phyloP scores from a whole-genome alignment of 2,797 vertebrate species.

The Sitta carolinensis region DNA sequence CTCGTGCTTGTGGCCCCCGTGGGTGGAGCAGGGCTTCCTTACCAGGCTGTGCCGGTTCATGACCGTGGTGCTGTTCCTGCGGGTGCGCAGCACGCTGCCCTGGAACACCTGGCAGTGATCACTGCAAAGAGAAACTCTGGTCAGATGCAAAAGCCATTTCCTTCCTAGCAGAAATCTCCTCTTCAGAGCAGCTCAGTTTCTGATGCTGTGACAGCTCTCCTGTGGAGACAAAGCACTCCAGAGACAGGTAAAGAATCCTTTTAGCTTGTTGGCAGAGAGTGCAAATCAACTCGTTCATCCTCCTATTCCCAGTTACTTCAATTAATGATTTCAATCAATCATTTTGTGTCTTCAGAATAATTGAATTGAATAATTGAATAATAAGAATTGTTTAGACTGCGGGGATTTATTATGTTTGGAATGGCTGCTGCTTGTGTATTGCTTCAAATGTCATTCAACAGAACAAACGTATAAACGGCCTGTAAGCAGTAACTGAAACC shows the following conservation, averaged over 20 bases:
- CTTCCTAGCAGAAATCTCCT: neutral
- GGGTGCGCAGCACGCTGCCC: conserved; percentile 79
- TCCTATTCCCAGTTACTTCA: neutral
- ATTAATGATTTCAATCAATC: conserved; percentile 4
- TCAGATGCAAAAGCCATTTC: conserved; percentile 36
- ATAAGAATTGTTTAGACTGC: neutral
- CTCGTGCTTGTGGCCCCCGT: neutral
- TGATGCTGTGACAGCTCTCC: neutral
- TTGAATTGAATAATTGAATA: neutral
- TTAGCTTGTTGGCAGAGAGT: neutral
- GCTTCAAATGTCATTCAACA: neutral
- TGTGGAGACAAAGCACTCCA: neutral
- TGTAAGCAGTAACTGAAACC: neutral
- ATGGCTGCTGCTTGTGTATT: neutral
- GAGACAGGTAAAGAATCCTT: neutral
- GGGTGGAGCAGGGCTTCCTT: conserved; percentile 21
- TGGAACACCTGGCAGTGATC: conserved; percentile 87
- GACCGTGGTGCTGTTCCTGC: conserved; percentile 87
- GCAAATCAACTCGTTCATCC: neutral
- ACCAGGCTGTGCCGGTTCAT: conserved; percentile 85
- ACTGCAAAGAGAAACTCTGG: conserved; percentile 71
- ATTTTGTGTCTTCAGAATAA: neutral
- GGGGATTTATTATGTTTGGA: neutral
- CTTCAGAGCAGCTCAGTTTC: neutral
- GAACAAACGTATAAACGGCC: neutral